Evolutionary conservation across 2,797 vertebrate species (phyloP), one percentile per base, ranked within the genome.

Genomic region (Anguilla pacifica): DNA sequence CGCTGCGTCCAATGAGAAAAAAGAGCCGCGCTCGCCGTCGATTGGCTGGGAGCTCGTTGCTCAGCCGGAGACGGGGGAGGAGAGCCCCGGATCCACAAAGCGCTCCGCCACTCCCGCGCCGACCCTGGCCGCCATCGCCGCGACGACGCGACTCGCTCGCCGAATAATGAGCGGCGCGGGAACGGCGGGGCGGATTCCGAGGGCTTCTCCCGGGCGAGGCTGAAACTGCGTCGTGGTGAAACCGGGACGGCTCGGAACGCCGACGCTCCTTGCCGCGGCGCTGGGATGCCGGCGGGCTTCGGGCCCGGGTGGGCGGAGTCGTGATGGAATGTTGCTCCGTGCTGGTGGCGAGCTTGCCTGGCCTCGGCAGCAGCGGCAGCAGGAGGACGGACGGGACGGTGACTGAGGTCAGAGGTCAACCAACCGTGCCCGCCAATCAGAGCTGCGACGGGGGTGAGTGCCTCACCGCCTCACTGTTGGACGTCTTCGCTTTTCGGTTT

Each of bases 291-390:
- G 19, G 43, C 22, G 7, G 46, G 0, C 79, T 25, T 2, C 51
- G 51, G 79, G 46, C 79, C 79, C 11, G 79, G 79, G n/a, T n/a
- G 79, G 79, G n/a, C 10, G 31, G 57, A 39, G 46, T 13, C 11
- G 49, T 51, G 35, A 86, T 86, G 61, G 43, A 70, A 10, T 28
- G 85, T 59, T 86, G 85, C n/a, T 39, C 64, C 15, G n/a, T 31
- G 39, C 43, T 74, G 64, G 17, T 55, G 43, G 6, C 64, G 2
- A 28, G 43, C 64, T 64, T 74, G 22, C 85, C n/a, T 3, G 31
- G 39, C 15, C 46, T 72, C 25, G 19, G 64, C 9, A 46, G 43
- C 43, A 46, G 43, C 39, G 2, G 39, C 43, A 46, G 43, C 43
- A 86, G 22, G 64, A 74, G n/a, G 43, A 72, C 53, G 9, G 39